Percentiles rank a stretch among this genome's conserved stretches.
phyloP scores from a whole-genome alignment of 2,113 vertebrate genomes.

The Pholis gunnellus region DNA sequence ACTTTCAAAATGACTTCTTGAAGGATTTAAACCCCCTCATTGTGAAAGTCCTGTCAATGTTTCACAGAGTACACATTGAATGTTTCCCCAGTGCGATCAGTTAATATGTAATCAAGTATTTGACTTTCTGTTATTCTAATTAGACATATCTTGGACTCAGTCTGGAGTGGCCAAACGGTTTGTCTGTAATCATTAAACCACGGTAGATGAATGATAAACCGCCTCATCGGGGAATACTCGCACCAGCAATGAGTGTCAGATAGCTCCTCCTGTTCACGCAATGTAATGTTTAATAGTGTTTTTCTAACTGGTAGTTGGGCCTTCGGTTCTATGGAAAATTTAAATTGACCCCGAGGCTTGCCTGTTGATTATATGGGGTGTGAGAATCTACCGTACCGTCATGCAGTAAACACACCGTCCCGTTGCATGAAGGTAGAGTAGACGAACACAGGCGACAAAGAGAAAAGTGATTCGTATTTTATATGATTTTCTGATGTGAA shows the following conservation, averaged over 20 bases:
- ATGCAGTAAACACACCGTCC: not conserved
- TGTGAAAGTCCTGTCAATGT: not conserved
- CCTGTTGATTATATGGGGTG: not conserved
- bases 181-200: slow-evolving; percentile 9
- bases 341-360: not conserved
- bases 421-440: not conserved
- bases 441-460: not conserved
- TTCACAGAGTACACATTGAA: not conserved
- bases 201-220: not conserved
- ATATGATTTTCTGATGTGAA: not conserved
- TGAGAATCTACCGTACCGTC: not conserved
- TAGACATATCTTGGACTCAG: not conserved
- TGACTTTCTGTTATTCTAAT: slow-evolving; percentile 17
- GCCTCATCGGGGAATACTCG: not conserved
- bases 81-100: not conserved
- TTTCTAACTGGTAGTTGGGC: not conserved
- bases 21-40: not conserved
- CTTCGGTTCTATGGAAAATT: not conserved
- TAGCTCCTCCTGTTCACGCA: not conserved
- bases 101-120: not conserved
- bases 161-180: not conserved
- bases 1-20: not conserved
- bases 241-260: not conserved
- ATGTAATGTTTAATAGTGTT: not conserved
- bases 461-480: not conserved